Percentiles rank a stretch among this genome's conserved stretches.
phyloP scores from a whole-genome alignment of 2,888 invertebrate species.

The Cyclophora albipunctata region DNA sequence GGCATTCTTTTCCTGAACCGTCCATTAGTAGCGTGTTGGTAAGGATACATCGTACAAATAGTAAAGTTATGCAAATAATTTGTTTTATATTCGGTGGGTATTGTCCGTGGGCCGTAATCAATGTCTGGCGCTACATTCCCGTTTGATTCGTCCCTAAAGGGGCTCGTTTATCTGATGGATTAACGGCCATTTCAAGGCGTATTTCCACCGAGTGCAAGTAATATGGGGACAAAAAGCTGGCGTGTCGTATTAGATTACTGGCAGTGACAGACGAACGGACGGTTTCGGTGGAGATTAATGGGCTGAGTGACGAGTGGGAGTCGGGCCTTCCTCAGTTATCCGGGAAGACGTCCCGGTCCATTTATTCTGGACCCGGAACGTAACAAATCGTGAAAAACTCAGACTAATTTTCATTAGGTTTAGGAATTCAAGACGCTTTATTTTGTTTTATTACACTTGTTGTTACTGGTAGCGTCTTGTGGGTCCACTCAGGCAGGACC shows the following conservation, averaged over 20 bases:
- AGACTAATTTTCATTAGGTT: conserved; percentile 41
- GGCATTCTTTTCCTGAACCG: too few relatives aligned
- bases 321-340: conserved; percentile 36
- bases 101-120: conserved; percentile 23
- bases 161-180: conserved; percentile 52
- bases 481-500: neutral
- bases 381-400: conserved; percentile 54
- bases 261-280: conserved; percentile 68
- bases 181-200: conserved; percentile 56
- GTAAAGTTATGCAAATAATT: conserved; percentile 16
- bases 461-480: neutral
- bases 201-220: conserved; percentile 59
- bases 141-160: conserved; percentile 49
- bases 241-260: conserved; percentile 74
- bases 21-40: too few relatives aligned
- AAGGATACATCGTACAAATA: too few relatives aligned
- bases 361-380: conserved; percentile 48
- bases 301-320: conserved; percentile 70
- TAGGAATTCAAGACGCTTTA: neutral
- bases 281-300: conserved; percentile 67
- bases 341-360: conserved; percentile 45
- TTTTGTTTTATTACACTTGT: neutral
- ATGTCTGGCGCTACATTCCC: conserved; percentile 35
- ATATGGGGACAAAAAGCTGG: conserved; percentile 69
- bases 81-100: conserved; percentile 16